Base-by-base conservation (phyloP, 2,888 invertebrate species). In the Patella ulyssiponensis region DNA sequence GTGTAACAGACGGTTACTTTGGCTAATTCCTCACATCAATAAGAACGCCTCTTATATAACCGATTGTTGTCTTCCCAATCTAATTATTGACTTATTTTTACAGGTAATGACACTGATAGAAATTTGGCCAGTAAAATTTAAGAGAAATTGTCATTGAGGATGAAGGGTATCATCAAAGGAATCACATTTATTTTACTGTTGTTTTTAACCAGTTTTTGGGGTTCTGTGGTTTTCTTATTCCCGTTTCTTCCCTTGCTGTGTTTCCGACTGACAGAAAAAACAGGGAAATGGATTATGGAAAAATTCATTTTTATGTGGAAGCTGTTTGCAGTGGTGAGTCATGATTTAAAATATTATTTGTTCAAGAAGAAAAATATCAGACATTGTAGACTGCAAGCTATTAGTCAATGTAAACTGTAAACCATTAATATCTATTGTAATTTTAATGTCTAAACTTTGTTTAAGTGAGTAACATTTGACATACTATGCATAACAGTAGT, bases 261-360 rank as follows among this genome's bases (percentile, higher is more conserved):
- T 20, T 64, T 64, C 23, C 64, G 20, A 81, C 88, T 96, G 81
- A 94, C 94, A 87, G 95, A 95, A 85, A 93, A 92, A 79, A 91
- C 93, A 84, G 96, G 95, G 90, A 93, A 96, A 88, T 93, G 93
- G 89, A 89, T 94, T 64, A 94, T 94, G 52, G 96, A 96, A 90
- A 92, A 94, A 53, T 92, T 96, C 73, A 95, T 96, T 88, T 94
- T 95, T 12, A 93, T 95, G 79, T 96, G 96, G 96, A 96, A 96
- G 92, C 93, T 95, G 77, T 96, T 95, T 91, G 95, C 96, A 75
- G 95, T 96, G 91, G 96, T 96, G 93, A 94, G 94, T 86, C 11
- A 72, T 44, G 9, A 44, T 44, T 44, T 44, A 7, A 9, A 9
- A 9, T 44, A 44, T 44, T 44, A 44, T 7, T 44, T 44, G 44